Conservation (phyloP, 2,797 vertebrate species). For the Muraenolepis orangiensis region DNA sequence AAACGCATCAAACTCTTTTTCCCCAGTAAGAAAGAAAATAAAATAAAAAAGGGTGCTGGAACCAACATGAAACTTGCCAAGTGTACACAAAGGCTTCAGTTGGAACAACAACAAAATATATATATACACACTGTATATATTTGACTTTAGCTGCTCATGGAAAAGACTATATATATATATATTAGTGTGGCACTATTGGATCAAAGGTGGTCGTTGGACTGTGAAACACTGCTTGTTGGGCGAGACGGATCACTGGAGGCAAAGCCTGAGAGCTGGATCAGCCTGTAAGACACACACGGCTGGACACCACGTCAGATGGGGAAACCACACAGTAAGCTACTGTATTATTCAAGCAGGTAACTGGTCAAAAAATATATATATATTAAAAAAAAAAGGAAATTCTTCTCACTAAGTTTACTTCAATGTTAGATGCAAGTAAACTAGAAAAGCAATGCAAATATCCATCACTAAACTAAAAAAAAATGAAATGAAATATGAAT, state of each 20-base stretch:
- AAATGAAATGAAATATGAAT: constrained; percentile 48
- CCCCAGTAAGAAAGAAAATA: too few species aligned
- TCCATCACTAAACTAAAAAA: constrained; percentile 40
- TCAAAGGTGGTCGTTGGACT: constrained; percentile 46
- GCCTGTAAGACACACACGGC: constrained; percentile 78
- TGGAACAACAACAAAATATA: background rate
- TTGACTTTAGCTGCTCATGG: constrained; percentile 10
- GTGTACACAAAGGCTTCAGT: background rate
- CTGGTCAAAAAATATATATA: too few species aligned
- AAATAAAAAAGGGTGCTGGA: background rate
- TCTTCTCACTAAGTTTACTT: constrained; percentile 74
- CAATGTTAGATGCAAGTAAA: constrained; percentile 58
- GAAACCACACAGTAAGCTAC: constrained; percentile 63
- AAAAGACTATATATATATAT: too few species aligned
- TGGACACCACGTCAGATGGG: constrained; percentile 76
- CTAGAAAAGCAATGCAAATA: constrained; percentile 42
- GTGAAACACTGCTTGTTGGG: constrained; percentile 54
- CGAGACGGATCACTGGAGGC: constrained; percentile 67
- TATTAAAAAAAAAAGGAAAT: constrained; percentile 69
- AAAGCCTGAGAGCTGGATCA: constrained; percentile 71
- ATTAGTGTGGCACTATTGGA: constrained; percentile 33
- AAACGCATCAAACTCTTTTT: background rate
- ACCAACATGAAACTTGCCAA: background rate
- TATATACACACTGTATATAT: background rate
- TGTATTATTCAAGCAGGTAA: constrained; percentile 71